Percentiles rank a stretch among this genome's conserved stretches.
Evolutionary conservation across 2,113 vertebrate species (phyloP).

Genomic region (Cettia cetti): DNA sequence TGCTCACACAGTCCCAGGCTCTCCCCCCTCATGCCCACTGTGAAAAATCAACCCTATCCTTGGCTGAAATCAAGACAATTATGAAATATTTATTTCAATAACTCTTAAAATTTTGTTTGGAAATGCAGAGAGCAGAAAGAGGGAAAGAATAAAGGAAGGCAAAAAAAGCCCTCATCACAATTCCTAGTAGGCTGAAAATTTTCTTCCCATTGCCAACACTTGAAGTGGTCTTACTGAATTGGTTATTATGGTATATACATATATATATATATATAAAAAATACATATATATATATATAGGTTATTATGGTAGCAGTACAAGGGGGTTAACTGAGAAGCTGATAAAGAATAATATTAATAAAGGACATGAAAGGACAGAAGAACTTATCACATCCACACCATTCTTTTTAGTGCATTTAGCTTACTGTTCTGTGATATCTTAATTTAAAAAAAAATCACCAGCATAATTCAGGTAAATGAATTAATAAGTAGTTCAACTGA

Average conservation of each 20-base stretch:
- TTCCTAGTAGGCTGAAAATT: background rate
- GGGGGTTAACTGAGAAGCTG: background rate
- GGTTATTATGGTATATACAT: too few species aligned
- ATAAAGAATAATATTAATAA: background rate
- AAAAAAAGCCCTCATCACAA: background rate
- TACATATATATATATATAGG: too few species aligned
- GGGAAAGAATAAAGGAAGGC: background rate
- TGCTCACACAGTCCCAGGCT: background rate
- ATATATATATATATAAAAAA: too few species aligned
- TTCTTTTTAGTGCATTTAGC: background rate
- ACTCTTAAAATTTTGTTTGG: background rate
- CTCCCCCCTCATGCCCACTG: background rate
- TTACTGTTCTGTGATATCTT: background rate
- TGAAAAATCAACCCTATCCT: background rate
- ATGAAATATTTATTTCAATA: background rate
- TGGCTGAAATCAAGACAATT: background rate
- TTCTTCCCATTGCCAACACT: background rate
- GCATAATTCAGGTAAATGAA: background rate
- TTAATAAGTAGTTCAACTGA: background rate
- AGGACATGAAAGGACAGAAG: background rate
- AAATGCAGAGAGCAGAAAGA: background rate
- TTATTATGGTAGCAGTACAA: background rate
- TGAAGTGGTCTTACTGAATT: background rate
- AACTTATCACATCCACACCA: background rate
- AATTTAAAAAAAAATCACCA: background rate